Percentiles rank a stretch among this genome's conserved stretches.
These are phyloP conservation scores for Meles meles DNA, from an alignment of 2,113 vertebrate species.

Conservation along the genomic window DNA sequence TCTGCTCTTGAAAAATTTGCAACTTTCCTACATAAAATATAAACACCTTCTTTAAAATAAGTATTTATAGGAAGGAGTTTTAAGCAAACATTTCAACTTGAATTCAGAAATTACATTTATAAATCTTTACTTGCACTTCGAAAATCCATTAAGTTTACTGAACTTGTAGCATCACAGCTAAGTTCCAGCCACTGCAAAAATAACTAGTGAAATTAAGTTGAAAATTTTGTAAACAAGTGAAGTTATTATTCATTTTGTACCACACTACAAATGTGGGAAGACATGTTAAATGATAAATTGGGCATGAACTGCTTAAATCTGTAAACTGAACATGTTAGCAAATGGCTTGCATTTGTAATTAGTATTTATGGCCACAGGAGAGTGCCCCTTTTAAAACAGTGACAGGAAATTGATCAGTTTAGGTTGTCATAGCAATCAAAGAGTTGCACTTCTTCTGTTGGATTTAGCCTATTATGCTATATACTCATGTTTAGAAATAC, in stretches of 20 bases:
- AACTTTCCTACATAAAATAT: background rate
- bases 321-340: conserved; percentile 83
- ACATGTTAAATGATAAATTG: conserved; percentile 88
- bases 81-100: conserved; percentile 1
- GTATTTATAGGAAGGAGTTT: background rate
- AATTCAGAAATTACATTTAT: background rate
- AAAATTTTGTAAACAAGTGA: conserved; percentile 81
- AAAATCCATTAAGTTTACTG: background rate
- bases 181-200: conserved; percentile 74
- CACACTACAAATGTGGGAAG: conserved; percentile 81
- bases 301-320: conserved; percentile 84
- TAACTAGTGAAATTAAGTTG: conserved; percentile 85
- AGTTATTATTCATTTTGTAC: conserved; percentile 84
- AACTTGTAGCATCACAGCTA: background rate
- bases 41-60: background rate
- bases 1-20: background rate
- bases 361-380: conserved; percentile 85
- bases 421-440: conserved; percentile 85
- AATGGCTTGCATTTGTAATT: conserved; percentile 86
- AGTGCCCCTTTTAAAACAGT: conserved; percentile 84
- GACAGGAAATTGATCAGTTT: conserved; percentile 91
- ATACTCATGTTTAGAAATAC: conserved; percentile 79
- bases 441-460: conserved; percentile 75
- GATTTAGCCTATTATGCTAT: conserved; percentile 71
- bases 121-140: background rate